Evolutionary conservation across 2,888 invertebrate species (phyloP).

Genomic region (Dolichomitus sp.): DNA sequence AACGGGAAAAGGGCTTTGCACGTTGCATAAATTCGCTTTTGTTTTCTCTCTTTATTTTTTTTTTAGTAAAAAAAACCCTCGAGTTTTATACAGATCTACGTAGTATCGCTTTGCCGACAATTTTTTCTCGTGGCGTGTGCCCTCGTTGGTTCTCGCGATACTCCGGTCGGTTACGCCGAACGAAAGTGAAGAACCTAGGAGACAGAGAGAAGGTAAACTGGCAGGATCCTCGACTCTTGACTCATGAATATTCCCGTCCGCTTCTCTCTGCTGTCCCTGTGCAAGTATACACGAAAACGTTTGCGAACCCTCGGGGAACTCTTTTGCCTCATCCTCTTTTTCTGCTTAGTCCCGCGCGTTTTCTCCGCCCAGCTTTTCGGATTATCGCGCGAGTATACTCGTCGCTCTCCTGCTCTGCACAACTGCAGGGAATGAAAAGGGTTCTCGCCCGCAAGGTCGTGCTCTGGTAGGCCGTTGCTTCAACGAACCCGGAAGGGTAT

Average conservation of each 20-base stretch:
- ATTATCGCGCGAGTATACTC: slow-evolving; percentile 26
- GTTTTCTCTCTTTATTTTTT: slow-evolving; percentile 26
- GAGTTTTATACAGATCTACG: slow-evolving; percentile 16
- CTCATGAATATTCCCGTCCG: slow-evolving; percentile 56
- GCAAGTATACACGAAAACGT: slow-evolving; percentile 39
- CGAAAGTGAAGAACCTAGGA: slow-evolving; percentile 41
- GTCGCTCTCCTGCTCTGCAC: background rate
- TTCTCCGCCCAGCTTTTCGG: background rate
- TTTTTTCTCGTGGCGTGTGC: background rate
- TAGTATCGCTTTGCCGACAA: slow-evolving; percentile 14
- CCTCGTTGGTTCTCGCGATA: background rate
- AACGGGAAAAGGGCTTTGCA: slow-evolving; percentile 40
- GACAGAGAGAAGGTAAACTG: slow-evolving; percentile 12
- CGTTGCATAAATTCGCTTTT: slow-evolving; percentile 58
- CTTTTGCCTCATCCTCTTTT: background rate
- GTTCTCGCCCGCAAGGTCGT: slow-evolving; percentile 22
- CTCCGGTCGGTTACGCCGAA: slow-evolving; percentile 13
- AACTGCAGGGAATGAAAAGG: slow-evolving; percentile 23
- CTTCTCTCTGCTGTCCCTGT: slow-evolving; percentile 2
- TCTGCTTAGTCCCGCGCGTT: slow-evolving; percentile 1
- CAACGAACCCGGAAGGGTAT: slow-evolving; percentile 11
- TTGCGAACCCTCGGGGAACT: slow-evolving; percentile 38
- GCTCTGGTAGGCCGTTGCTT: background rate
- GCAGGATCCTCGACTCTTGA: slow-evolving; percentile 32
- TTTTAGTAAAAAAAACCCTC: background rate